Base-by-base conservation (phyloP, 2,797 vertebrate species). In the Heterohyrax brucei region DNA sequence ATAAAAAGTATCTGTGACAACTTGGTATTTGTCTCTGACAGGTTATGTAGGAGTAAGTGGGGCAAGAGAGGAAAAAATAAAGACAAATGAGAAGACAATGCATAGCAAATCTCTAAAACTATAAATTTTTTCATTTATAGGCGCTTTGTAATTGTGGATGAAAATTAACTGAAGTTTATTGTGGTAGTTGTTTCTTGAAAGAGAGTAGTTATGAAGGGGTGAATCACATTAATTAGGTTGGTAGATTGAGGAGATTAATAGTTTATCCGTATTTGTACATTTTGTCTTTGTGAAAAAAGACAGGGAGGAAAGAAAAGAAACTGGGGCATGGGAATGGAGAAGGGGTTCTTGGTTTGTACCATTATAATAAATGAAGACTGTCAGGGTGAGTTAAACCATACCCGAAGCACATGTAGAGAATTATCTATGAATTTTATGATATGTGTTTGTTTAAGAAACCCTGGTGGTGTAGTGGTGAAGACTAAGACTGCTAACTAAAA, bases 211-310 rank as follows among this genome's bases (percentile, higher is more conserved):
- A 46, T 78, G n/a, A 94, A 86, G 72, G 66, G 30, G 33, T 87
- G n/a, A 56, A 1, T 73, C 50, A 66, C 28, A 19, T 91, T 93
- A 92, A 87, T 94, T 84, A 88, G 62, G 28, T 73, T 44, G n/a
- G 16, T 72, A 70, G 80, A 85, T 90, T 94, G 68, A 96, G 73
- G 59, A 93, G 92, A 95, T 73, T 91, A 77, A 91, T 84, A 88
- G 22, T 88, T 66, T 4, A 14, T 84, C 87, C 39, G 13, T 87
- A 26, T 93, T 89, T 89, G 89, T 81, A 12, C 24, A 64, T 73
- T 96, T 93, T 91, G 16, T 92, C 44, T 79, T 96, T 70, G 30
- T 48, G 81, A 26, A 79, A 89, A 77, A 78, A 44, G 84, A 26
- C 14, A n/a, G 9, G 50, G 24, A 89, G 62, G 48, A 64, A 39